Conservation (phyloP, 2,888 invertebrate species). For the Eueremaeus valkanovi region DNA sequence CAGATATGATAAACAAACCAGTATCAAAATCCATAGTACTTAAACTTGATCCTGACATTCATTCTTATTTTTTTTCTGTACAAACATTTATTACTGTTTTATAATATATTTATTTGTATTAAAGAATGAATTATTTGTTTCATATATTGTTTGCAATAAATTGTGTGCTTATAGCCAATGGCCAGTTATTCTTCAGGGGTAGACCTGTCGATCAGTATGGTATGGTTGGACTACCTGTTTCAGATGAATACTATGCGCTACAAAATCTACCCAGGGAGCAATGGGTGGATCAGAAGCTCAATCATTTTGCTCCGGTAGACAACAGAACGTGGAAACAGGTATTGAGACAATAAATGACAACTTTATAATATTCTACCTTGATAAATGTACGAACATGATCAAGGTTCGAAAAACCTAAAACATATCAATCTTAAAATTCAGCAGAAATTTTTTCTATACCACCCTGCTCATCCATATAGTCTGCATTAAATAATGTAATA, state of each 20-base stretch:
- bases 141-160: background rate
- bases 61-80: too few relatives aligned
- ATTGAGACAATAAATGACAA: too few relatives aligned
- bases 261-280: conserved; percentile 53
- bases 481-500: conserved; percentile 45
- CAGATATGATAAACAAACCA: too few relatives aligned
- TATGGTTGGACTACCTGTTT: conserved; percentile 38
- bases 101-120: background rate
- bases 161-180: background rate
- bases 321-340: conserved; percentile 75
- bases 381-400: too few relatives aligned
- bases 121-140: conserved; percentile 8
- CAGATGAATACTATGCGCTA: background rate
- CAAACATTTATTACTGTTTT: background rate
- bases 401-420: too few relatives aligned
- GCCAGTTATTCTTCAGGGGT: conserved; percentile 37
- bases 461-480: too few relatives aligned
- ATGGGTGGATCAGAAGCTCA: conserved; percentile 77
- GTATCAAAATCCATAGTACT: too few relatives aligned
- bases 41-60: background rate
- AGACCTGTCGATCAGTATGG: conserved; percentile 41
- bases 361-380: too few relatives aligned
- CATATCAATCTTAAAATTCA: too few relatives aligned
- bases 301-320: conserved; percentile 74
- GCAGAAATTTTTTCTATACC: too few relatives aligned